Percentiles rank a stretch among this genome's conserved stretches.
Evolutionary conservation across 2,113 vertebrate species (phyloP).

Genomic region (Empidonax alnorum): DNA sequence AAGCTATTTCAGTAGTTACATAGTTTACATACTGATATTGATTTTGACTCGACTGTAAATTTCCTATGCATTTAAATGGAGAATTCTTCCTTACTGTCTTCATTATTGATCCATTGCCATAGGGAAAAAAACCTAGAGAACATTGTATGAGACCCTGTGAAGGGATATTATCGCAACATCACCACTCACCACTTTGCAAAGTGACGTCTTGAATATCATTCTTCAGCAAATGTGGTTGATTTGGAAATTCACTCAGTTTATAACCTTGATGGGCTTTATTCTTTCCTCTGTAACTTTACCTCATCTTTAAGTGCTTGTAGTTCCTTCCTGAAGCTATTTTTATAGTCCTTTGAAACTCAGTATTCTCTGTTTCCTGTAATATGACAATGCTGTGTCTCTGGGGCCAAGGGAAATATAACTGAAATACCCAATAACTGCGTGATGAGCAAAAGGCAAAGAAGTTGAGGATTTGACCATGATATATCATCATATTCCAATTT

Average conservation of each 20-base stretch:
- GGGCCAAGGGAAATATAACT: neutral
- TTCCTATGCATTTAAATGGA: neutral
- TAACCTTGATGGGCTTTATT: neutral
- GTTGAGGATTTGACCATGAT: neutral
- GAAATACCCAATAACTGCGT: neutral
- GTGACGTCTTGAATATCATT: neutral
- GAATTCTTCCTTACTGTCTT: neutral
- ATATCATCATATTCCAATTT: neutral
- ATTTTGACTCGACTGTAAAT: neutral
- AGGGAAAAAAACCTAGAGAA: neutral
- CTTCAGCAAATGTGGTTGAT: neutral
- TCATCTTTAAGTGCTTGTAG: neutral
- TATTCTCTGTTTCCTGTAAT: neutral
- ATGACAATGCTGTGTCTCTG: neutral
- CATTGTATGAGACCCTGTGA: neutral
- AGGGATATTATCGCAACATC: neutral
- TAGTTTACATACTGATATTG: neutral
- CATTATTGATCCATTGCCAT: neutral
- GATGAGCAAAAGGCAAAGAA: neutral
- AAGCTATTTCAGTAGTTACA: neutral
- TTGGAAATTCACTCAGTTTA: neutral
- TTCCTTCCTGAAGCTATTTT: neutral
- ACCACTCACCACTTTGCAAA: neutral
- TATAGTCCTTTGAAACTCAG: neutral
- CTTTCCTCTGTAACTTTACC: neutral